phyloP scores from a whole-genome alignment of 1,140 invertebrate genomes.

The Drosophila dunni region DNA sequence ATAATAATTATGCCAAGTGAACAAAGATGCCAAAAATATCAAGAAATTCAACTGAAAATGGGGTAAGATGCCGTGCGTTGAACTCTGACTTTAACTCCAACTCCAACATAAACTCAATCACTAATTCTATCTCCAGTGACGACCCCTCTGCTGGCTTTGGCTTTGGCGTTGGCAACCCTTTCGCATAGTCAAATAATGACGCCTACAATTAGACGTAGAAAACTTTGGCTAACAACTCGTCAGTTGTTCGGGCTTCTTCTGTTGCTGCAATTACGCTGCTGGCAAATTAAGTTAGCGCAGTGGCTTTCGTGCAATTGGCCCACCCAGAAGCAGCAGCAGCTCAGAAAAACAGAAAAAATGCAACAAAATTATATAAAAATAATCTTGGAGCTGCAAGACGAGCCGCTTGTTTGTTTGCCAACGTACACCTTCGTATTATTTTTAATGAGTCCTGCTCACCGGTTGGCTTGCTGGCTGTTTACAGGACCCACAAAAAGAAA shows the following conservation, averaged over 20 bases:
- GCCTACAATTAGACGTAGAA: slow-evolving; percentile 71
- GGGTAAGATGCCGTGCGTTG: slow-evolving; percentile 12
- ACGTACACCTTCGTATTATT: slow-evolving; percentile 45
- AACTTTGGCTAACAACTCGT: slow-evolving; percentile 64
- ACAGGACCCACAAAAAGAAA: slow-evolving; percentile 20
- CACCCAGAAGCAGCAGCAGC: not conserved
- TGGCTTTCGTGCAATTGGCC: slow-evolving; percentile 47
- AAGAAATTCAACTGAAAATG: not conserved
- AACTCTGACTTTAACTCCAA: slow-evolving; percentile 15
- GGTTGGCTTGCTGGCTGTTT: slow-evolving; percentile 1
- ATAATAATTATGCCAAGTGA: slow-evolving; percentile 58
- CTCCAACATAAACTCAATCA: no score
- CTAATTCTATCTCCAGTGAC: not conserved
- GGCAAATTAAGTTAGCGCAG: slow-evolving; percentile 71
- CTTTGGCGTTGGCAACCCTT: slow-evolving; percentile 9
- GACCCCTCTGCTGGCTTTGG: slow-evolving; percentile 9
- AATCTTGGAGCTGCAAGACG: slow-evolving; percentile 58
- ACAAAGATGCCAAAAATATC: slow-evolving; percentile 20
- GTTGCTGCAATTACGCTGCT: slow-evolving; percentile 63
- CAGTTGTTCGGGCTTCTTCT: slow-evolving; percentile 31
- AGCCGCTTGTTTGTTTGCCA: slow-evolving; percentile 60
- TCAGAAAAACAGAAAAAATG: slow-evolving; percentile 27
- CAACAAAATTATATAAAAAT: slow-evolving; percentile 62
- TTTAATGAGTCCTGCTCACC: slow-evolving; percentile 61
- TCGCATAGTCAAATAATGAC: slow-evolving; percentile 63